Evolutionary conservation across 37 sponge, comb jelly and placozoan species (phyloP), one percentile per base, ranked within the genome.

Genomic region (Haliclona indistincta): DNA sequence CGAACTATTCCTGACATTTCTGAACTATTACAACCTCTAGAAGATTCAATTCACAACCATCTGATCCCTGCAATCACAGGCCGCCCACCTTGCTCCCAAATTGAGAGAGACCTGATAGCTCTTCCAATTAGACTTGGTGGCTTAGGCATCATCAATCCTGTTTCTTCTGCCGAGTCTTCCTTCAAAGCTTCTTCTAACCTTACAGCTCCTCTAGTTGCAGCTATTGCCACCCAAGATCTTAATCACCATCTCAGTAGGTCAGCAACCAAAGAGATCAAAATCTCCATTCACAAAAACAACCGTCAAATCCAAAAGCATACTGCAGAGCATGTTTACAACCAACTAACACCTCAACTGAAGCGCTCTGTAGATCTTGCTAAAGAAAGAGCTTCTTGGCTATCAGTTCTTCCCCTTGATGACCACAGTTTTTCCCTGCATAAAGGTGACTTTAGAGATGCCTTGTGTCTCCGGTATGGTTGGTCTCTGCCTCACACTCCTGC

Each of bases 301-400:
- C 62, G 79, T 10, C 7, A 28, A 25, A 53, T 45, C 11, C 30
- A 55, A n/a, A 49, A 56, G 15, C 47, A 68, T 0, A 17, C 41
- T 29, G 79, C 70, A 3, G 25, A 55, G 19, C 34, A 13, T 55
- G 2, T 79, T 20, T 40, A 56, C 43, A 25, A 56, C 54, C 53
- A 70, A 30, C 52, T 82, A 4, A 37, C 65, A 32, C 36, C 54
- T 0, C 30, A 74, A 6, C 56, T 74, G 23, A 56, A 73, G 60
- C 74, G 45, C 34, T 23, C 20, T 13, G 66, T 82, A 19, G 75
- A 82, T 37, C 64, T 80, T 32, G 75, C 69, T n/a, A 73, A 43
- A 51, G 78, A 77, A 51, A 56, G 30, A 58, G 75, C 29, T 2
- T 29, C 75, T 22, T 71, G 73, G 73, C 34, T 71, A 7, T 52